Base-by-base conservation (phyloP, 1,140 invertebrate species). In the Lordiphosa mommai region DNA sequence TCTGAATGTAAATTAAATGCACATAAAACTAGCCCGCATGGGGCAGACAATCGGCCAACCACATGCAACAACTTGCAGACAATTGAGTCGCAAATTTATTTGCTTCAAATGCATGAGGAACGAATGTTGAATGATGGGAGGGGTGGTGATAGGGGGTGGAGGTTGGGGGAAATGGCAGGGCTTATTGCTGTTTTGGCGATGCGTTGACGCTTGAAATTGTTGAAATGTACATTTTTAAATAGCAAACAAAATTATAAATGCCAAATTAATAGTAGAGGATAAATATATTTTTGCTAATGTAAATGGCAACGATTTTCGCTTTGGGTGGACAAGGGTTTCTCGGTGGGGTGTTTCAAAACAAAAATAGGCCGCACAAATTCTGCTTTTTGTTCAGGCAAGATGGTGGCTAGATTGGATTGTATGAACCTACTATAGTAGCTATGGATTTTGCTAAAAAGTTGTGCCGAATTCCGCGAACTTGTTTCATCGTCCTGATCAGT, bases 61-160 rank as follows among this genome's bases (percentile, higher is more conserved):
- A 51, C 58, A 61, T 44, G 38, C 65, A 61, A 40, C 58, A 32
- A 27, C 32, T 40, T 53, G 57, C 58, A 43, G 38, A 73, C 76
- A 74, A 82, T 82, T 82, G 72, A 84, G 63, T 77, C 55, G 76
- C 76, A 80, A 80, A 80, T 82, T 80, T 82, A 82, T 80, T 74
- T 82, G 77, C 61, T 57, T 48, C 33, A 38, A 37, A 53, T 56
- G 50, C 16, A 48, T 32, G 13, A n/a, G 20, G 13, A n/a, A 6
- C 7, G 23, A 12, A 32, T 0, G 12, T 32, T 8, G 16, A 20
- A 32, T 17, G 17, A n/a, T n/a, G n/a, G n/a, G n/a, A n/a, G 10
- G 4, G 27, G 10, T 23, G 3, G 0, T 4, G 37, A 10, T 5
- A n/a, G 17, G n/a, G 20, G 33, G 2, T 47, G 10, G 13, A 36